Conservation (phyloP, 2,888 invertebrate genomes). For the Dyspetes luteomarginatus region DNA sequence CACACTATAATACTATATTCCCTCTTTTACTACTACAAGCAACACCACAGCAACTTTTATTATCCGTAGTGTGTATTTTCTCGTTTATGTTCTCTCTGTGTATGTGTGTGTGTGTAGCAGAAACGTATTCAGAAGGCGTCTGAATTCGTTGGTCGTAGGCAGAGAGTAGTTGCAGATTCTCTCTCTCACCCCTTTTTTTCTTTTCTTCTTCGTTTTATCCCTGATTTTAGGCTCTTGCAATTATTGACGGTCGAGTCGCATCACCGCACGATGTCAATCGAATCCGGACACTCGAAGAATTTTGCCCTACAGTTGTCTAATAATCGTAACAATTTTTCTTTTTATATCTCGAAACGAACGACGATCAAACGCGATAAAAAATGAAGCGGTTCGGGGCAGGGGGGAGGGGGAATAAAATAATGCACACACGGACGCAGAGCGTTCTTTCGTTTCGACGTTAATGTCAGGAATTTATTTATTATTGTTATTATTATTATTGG, state of each 20-base stretch:
- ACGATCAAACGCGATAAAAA: background rate
- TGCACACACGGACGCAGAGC: slow-evolving; percentile 1
- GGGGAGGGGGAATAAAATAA: background rate
- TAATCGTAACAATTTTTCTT: background rate
- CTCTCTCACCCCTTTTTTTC: background rate
- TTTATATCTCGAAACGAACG: background rate
- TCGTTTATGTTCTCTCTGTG: background rate
- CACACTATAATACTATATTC: background rate
- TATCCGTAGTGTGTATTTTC: background rate
- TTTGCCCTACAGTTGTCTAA: background rate
- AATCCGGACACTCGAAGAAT: background rate
- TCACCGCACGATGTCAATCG: slow-evolving; percentile 4
- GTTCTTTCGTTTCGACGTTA: background rate
- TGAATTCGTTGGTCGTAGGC: too few species aligned
- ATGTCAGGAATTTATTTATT: background rate
- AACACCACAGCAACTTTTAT: background rate
- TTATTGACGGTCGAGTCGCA: background rate
- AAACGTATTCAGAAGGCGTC: too few species aligned
- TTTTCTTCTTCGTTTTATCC: background rate
- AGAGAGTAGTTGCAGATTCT: background rate
- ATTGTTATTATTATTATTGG: background rate
- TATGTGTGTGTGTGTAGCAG: too few species aligned
- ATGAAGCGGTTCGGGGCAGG: too few species aligned
- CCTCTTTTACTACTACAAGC: background rate
- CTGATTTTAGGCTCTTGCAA: background rate